A percentile compares a stretch with the other conserved stretches of the same genome.
These are phyloP conservation scores for Sclerodermus sp. DNA, from an alignment of 2,888 invertebrate genomes.

Conservation along the genomic window DNA sequence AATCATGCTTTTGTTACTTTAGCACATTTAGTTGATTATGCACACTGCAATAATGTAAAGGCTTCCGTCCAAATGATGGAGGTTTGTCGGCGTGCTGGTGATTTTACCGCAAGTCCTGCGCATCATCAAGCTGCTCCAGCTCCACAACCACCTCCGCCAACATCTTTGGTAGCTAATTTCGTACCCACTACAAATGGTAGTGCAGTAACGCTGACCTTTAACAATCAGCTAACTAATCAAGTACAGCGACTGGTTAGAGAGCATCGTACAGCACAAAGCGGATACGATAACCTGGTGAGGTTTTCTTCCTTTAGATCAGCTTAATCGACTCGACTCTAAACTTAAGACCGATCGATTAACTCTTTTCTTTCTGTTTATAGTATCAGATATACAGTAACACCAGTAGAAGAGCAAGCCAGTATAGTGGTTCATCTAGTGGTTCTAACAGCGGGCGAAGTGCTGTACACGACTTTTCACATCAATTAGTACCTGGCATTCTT, in stretches of 20 bases:
- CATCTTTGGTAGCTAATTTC: conserved; percentile 73
- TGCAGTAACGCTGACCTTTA: conserved; percentile 88
- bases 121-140: conserved; percentile 63
- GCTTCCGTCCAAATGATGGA: conserved; percentile 99
- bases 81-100: conserved; percentile 64
- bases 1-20: conserved; percentile 94
- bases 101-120: conserved; percentile 54
- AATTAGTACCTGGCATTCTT: conserved; percentile 90
- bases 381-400: conserved; percentile 80
- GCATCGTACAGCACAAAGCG: conserved; percentile 66
- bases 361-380: conserved; percentile 56
- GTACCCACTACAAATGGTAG: conserved; percentile 78
- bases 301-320: neutral
- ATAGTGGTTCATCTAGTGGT: conserved; percentile 67
- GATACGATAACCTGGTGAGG: conserved; percentile 74
- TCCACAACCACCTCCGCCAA: conserved; percentile 58
- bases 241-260: conserved; percentile 73
- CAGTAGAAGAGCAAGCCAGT: conserved; percentile 59
- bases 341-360: neutral
- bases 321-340: neutral
- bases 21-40: conserved; percentile 92
- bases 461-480: conserved; percentile 80
- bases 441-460: conserved; percentile 52
- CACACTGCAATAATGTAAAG: conserved; percentile 95
- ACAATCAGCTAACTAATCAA: conserved; percentile 81